A percentile compares a stretch with the other conserved stretches of the same genome.
Evolutionary conservation across 2,797 vertebrate species (phyloP).

Genomic region (Astyanax mexicanus): DNA sequence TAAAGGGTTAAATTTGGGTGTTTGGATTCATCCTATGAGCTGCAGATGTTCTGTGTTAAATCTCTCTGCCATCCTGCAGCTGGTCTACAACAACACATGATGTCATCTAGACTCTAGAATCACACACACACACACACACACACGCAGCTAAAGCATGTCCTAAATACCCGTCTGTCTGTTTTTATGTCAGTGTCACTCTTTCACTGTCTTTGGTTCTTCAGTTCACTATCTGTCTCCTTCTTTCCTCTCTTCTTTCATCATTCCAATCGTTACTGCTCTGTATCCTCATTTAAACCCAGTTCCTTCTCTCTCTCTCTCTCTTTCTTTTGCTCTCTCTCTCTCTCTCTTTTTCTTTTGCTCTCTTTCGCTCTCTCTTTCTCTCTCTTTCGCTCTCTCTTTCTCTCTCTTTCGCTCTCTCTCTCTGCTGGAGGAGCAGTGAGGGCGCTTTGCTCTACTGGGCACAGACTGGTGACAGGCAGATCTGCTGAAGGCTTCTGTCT

Average conservation of each 20-base stretch:
- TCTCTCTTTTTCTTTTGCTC: too few relatives aligned
- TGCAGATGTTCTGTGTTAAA: conserved; percentile 74
- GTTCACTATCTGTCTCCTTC: conserved; percentile 42
- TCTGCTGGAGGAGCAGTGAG: background rate
- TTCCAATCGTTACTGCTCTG: background rate
- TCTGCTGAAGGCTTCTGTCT: conserved; percentile 3
- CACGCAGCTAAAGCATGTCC: background rate
- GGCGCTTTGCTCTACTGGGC: conserved; percentile 21
- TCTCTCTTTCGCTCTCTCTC: background rate
- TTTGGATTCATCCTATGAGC: conserved; percentile 5
- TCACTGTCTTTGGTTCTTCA: conserved; percentile 23
- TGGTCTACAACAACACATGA: conserved; percentile 85
- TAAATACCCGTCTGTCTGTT: conserved; percentile 13
- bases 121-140: conserved; percentile 7
- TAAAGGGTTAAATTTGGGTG: background rate
- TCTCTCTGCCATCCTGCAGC: conserved; percentile 78
- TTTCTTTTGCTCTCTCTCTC: background rate
- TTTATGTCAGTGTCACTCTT: conserved; percentile 41
- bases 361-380: background rate
- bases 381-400: background rate
- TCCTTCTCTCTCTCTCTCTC: background rate
- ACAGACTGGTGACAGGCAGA: conserved; percentile 37
- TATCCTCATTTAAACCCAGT: background rate
- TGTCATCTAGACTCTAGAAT: conserved; percentile 70
- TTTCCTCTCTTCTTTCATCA: background rate